Base-by-base conservation (phyloP, 2,888 invertebrate species). In the Drosophila histrio region DNA sequence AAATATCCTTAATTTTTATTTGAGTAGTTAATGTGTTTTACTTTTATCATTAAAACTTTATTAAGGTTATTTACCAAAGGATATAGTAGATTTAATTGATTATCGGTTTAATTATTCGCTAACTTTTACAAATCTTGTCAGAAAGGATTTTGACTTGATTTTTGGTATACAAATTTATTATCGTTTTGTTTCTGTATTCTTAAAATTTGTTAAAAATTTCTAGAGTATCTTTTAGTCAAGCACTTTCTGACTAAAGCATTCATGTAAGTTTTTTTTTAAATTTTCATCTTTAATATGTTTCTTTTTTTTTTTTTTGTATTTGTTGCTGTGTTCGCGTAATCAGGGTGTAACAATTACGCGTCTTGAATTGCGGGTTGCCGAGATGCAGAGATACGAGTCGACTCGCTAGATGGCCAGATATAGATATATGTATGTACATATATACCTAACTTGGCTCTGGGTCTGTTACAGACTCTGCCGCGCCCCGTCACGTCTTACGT, bases 311-410 rank as follows among this genome's bases (percentile, higher is more conserved):
- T 19, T 19, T 19, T 38, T 38, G 22, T 43, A 56, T 36, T 53
- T 70, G 30, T 57, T 65, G 44, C 32, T 53, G 17, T 53, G 47
- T 79, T 88, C 89, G 89, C 89, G 89, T 90, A 89, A 89, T 90
- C 89, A 90, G 89, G 89, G 87, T 90, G 90, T 89, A 90, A 88
- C 89, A 88, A 90, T 90, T 88, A 90, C 87, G 89, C 90, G 89
- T 87, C 82, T 84, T 82, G 81, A 89, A 83, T 87, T 88, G 84
- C 79, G 59, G 59, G 34, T 69, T 59, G 57, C 7, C 46, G 11
- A 60, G 59, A 59, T 68, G 44, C 50, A 52, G 9, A 63, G 58
- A 59, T 69, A 53, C 54, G 56, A 38, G 39, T 44, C 56, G 41
- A 59, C 39, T 54, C 39, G 52, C 50, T 49, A 65, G 65, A 72